Evolutionary conservation across 2,888 invertebrate species (phyloP), one percentile per base, ranked within the genome.

Genomic region (Lampropteryx suffumata): DNA sequence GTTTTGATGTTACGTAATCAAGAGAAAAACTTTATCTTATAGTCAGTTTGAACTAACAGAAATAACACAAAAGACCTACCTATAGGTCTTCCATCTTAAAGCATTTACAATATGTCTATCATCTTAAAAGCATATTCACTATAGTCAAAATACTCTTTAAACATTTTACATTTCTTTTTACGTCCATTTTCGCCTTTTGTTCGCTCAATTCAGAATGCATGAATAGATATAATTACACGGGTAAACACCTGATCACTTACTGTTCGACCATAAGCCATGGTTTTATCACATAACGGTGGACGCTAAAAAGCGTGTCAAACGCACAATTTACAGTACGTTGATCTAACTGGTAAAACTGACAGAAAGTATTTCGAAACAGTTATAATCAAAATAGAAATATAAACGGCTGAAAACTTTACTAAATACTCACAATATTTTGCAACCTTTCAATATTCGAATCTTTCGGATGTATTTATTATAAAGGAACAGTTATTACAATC

Each of bases 141-240:
- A 32, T 30, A 29, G 40, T 40, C 34, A 35, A 29, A 30, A 39
- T 26, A 33, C 24, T 29, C 30, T 32, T 50, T 28, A 8, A 27
- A 17, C 12, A 1, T 24, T 5, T 24, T 24, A 24, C 24, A 24
- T 24, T 7, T 24, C 12, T 14, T 42, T 26, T 43, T 34, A 27
- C 11, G 21, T 40, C 9, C 10, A 32, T 32, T 42, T 46, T 46
- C 7, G 45, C 39, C 36, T 49, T 48, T 50, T 50, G 45, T 53
- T 40, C 50, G 35, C 36, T 53, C 59, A 57, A 53, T 56, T 35
- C 27, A 43, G 14, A 55, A 59, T 42, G 45, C 51, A 61, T 71
- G 65, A 78, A 75, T 73, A 64, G 57, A 54, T 59, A 55, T 77
- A 73, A 80, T 79, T 81, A 77, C 71, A 77, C 69, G 76, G 67